Percentiles rank a stretch among this genome's conserved stretches.
phyloP scores from a whole-genome alignment of 2,888 invertebrate genomes.

The Cheilosia vernalis region DNA sequence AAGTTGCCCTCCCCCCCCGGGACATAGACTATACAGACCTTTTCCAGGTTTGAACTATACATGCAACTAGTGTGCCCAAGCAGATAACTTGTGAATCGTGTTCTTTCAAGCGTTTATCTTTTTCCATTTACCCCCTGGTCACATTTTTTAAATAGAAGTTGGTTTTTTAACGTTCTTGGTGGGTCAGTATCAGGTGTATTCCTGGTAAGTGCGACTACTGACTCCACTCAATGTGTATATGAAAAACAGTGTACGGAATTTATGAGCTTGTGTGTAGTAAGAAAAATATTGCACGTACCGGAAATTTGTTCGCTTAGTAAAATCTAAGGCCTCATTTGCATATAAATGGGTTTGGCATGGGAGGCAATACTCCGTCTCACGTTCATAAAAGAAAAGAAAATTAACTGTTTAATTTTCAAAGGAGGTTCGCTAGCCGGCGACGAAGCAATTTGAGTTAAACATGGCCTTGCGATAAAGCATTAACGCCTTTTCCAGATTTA shows the following conservation, averaged over 20 bases:
- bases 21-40: not conserved
- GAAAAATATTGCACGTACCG: slow-evolving; percentile 16
- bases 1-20: slow-evolving; percentile 6
- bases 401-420: slow-evolving; percentile 21
- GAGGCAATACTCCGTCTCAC: not conserved
- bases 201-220: not conserved
- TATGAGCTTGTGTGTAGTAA: slow-evolving; percentile 11
- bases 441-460: slow-evolving; percentile 23
- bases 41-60: not conserved
- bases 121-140: slow-evolving; percentile 5
- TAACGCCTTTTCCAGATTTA: slow-evolving; percentile 37
- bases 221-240: not conserved
- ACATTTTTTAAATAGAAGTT: slow-evolving; percentile 23
- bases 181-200: not conserved
- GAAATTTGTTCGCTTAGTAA: slow-evolving; percentile 40
- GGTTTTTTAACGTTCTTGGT: not conserved
- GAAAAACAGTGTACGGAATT: not conserved
- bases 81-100: not conserved
- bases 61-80: slow-evolving; percentile 44
- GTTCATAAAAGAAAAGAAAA: slow-evolving; percentile 4
- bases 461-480: slow-evolving; percentile 14
- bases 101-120: not conserved
- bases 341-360: slow-evolving; percentile 49
- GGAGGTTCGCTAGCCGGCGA: slow-evolving; percentile 3
- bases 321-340: slow-evolving; percentile 48